A percentile compares a stretch with the other conserved stretches of the same genome.
phyloP scores from a whole-genome alignment of 2,888 invertebrate genomes.

The Ischnura elegans region DNA sequence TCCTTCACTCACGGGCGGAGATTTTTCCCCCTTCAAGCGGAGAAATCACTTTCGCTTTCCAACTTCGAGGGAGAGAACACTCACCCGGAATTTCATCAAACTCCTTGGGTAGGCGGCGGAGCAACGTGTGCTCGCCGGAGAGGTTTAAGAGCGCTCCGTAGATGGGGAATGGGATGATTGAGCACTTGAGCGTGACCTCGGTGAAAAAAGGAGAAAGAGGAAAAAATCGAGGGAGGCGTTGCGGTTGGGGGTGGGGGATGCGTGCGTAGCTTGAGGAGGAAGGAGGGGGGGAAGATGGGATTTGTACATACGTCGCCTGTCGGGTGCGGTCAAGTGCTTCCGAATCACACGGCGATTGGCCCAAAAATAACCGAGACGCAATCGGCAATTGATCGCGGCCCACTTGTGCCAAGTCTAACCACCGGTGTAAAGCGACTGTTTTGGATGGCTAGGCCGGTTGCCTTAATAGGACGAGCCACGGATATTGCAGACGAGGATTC shows the following conservation, averaged over 20 bases:
- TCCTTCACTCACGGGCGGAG: background rate
- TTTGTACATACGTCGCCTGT: background rate
- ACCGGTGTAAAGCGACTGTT: too few relatives aligned
- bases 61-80: background rate
- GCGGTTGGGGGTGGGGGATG: background rate
- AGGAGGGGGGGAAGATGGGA: background rate
- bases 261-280: background rate
- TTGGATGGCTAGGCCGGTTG: too few relatives aligned
- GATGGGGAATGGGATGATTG: background rate
- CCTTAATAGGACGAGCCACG: too few relatives aligned
- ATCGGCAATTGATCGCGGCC: background rate
- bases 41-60: constrained; percentile 37
- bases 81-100: constrained; percentile 34
- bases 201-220: background rate
- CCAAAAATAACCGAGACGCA: background rate
- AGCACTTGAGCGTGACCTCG: constrained; percentile 7
- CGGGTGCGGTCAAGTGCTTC: background rate
- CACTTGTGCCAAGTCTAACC: too few relatives aligned
- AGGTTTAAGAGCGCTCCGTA: background rate
- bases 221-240: background rate
- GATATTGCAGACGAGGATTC: too few relatives aligned
- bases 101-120: background rate
- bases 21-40: background rate
- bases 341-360: background rate
- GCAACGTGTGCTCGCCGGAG: background rate